Base-by-base conservation (phyloP, 1,140 invertebrate species). In the Geopemphigus sp. region DNA sequence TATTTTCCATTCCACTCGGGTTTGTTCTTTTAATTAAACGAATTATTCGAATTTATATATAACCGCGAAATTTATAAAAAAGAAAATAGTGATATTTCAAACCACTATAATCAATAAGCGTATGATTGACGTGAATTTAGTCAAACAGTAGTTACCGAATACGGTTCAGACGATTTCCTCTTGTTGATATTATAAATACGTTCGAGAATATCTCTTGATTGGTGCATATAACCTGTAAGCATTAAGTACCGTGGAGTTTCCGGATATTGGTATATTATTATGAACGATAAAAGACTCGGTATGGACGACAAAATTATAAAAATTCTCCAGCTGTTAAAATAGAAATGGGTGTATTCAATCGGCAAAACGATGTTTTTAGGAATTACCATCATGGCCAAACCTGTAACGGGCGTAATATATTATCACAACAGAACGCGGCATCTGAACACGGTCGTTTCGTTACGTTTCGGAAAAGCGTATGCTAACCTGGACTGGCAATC, bases 231-330 rank as follows among this genome's bases (percentile, higher is more conserved):
- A 59, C 73, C 73, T 5, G 14, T 59, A 11, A 61, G 39, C 57
- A 76, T 76, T 19, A 76, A 26, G 19, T 26, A 76, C 0, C 73
- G 24, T 11, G 73, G 73, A 5, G 73, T 45, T 76, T 76, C 73
- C 11, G 73, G 73, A 8, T 45, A 76, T 12, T 19, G 57, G 8
- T 50, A 76, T 17, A 76, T 61, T 39, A 47, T 26, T 26, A 76
- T 12, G 4, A 76, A 76, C 12, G n/a, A 5, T 12, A 76, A 24
- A 3, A 76, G 14, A 24, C 73, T 76, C 19, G 73, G 73, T 29
- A 76, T 12, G 5, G 73, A 39, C 0, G 73, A 24, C 17, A 76
- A 61, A 24, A 76, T 15, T 26, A 76, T 61, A 47, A 61, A 76
- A 26, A 61, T 8, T 26, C 73, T 59, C 73, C 73, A 76, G 8